Conservation (phyloP, 2,113 vertebrate genomes). For the Plestiodon gilberti region DNA sequence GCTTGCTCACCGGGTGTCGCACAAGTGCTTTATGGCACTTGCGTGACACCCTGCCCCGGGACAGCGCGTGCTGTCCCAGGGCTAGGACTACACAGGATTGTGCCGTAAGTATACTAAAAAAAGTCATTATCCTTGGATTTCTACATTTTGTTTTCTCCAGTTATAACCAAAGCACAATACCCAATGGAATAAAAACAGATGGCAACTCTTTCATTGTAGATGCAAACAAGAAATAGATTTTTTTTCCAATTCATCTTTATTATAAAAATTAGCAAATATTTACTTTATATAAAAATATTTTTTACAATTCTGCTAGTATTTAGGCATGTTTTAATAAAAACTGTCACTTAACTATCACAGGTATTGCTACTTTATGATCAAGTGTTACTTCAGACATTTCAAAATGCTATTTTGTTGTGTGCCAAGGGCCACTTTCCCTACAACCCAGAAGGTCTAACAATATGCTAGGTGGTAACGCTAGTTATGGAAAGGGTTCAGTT, state of each 20-base stretch:
- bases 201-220: not conserved
- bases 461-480: not conserved
- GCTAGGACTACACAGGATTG: no score
- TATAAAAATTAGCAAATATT: not conserved
- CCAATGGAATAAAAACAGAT: not conserved
- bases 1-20: no score
- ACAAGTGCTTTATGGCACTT: no score
- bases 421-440: not conserved
- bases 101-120: not conserved
- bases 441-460: not conserved
- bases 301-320: not conserved
- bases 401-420: not conserved
- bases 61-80: no score
- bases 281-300: not conserved
- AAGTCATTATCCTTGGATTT: not conserved
- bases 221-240: not conserved
- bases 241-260: not conserved
- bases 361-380: not conserved
- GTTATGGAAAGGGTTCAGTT: not conserved
- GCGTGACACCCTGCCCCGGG: no score
- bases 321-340: not conserved
- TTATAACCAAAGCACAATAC: not conserved
- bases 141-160: not conserved
- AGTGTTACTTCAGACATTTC: not conserved
- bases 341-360: not conserved